Evolutionary conservation across 2,888 invertebrate species (phyloP).

Genomic region (Bhutanitis thaidina): DNA sequence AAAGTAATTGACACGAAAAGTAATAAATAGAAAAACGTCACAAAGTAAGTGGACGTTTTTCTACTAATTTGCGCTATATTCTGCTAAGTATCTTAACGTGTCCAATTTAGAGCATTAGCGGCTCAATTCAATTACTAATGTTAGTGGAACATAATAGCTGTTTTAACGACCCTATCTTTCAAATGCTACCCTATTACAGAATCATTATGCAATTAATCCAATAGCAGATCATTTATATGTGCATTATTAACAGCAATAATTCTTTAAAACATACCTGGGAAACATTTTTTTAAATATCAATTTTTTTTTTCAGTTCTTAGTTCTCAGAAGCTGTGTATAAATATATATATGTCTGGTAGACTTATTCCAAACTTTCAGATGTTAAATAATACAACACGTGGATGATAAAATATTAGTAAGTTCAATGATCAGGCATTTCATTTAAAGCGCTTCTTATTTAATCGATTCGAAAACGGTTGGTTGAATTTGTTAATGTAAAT

Average conservation of each 20-base stretch:
- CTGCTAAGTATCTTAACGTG: neutral
- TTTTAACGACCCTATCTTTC: neutral
- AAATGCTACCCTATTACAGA: slow-evolving; percentile 1
- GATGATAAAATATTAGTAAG: neutral
- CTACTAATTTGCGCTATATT: neutral
- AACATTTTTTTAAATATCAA: slow-evolving; percentile 2
- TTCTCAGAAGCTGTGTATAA: too few relatives aligned
- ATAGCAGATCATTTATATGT: neutral
- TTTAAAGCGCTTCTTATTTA: too few relatives aligned
- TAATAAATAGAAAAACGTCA: too few relatives aligned
- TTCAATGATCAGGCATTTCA: too few relatives aligned
- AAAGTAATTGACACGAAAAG: too few relatives aligned
- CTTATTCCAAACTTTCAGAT: neutral
- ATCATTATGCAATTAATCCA: slow-evolving; percentile 7
- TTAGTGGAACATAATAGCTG: neutral
- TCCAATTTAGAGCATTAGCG: neutral
- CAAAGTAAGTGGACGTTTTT: too few relatives aligned
- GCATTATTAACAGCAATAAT: neutral
- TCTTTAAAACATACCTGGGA: neutral
- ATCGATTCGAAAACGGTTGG: too few relatives aligned
- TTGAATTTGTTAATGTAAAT: too few relatives aligned
- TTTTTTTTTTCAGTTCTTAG: neutral
- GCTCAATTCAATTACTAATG: neutral
- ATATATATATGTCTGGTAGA: neutral
- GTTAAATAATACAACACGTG: slow-evolving; percentile 10